Evolutionary conservation across 1,140 invertebrate genomes (phyloP).

Genomic region (Achatina immaculata): DNA sequence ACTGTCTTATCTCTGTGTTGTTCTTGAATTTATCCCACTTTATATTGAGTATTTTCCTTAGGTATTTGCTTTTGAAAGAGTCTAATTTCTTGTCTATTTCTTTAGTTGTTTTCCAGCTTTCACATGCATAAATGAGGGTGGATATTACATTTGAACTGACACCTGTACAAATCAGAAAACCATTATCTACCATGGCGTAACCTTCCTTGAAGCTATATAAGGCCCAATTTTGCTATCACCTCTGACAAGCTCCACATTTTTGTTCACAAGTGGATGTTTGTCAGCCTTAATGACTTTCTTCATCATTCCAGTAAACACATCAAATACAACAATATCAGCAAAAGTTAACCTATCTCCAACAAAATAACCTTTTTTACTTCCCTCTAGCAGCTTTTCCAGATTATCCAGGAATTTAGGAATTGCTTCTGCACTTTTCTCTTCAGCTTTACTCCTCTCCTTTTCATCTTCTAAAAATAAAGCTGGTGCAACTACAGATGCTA

Average conservation of each 20-base stretch:
- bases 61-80: too few species aligned
- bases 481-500: neutral
- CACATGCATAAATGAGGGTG: too few species aligned
- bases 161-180: too few species aligned
- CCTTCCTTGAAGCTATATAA: constrained; percentile 5
- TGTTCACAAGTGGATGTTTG: constrained; percentile 1
- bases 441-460: neutral
- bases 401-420: neutral
- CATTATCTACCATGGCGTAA: too few species aligned
- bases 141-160: too few species aligned
- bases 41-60: too few species aligned
- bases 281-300: neutral
- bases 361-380: neutral
- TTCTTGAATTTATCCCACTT: too few species aligned
- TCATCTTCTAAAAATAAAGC: neutral
- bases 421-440: neutral
- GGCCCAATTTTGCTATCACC: neutral
- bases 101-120: too few species aligned
- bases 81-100: too few species aligned
- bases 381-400: neutral
- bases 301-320: neutral
- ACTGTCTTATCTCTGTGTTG: too few species aligned
- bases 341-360: constrained; percentile 10
- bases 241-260: constrained; percentile 3
- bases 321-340: constrained; percentile 10